These are phyloP conservation scores for Triplophysa bombifrons DNA, from an alignment of 2,797 vertebrate genomes.

Conservation along the genomic window DNA sequence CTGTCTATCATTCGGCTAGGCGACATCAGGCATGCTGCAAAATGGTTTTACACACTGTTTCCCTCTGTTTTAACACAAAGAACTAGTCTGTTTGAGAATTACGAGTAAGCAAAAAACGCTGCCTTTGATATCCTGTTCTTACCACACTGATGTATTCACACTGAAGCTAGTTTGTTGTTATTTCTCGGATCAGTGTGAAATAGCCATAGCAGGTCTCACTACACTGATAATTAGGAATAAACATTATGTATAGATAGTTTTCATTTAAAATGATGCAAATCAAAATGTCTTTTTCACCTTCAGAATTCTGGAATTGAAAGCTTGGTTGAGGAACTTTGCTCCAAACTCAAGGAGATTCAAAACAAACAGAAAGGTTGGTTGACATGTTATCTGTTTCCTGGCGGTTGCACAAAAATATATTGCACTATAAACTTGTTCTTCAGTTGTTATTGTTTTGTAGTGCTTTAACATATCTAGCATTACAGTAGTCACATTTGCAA, in stretches of 20 bases:
- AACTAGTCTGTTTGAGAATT: too few species aligned
- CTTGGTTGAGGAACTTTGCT: slow-evolving; percentile 98
- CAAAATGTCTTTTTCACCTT: slow-evolving; percentile 38
- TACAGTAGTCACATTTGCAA: not conserved
- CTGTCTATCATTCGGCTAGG: too few species aligned
- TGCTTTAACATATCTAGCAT: not conserved
- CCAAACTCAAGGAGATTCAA: slow-evolving; percentile 97
- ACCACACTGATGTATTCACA: too few species aligned
- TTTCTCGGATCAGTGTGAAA: too few species aligned
- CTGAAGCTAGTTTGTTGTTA: too few species aligned
- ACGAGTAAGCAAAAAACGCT: too few species aligned
- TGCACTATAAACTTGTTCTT: not conserved
- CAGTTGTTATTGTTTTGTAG: too few species aligned
- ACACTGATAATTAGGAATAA: not conserved
- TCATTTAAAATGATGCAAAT: not conserved
- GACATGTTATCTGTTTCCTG: not conserved
- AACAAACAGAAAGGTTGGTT: slow-evolving; percentile 92
- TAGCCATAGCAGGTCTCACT: not conserved
- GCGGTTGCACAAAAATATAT: not conserved
- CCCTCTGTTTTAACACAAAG: too few species aligned
- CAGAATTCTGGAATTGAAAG: slow-evolving; percentile 99
- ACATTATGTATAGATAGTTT: not conserved
- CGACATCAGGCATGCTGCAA: too few species aligned
- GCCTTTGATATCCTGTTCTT: too few species aligned
- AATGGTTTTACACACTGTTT: too few species aligned